Evolutionary conservation across 2,888 invertebrate genomes (phyloP).

Genomic region (Agonopterix subpropinquella): DNA sequence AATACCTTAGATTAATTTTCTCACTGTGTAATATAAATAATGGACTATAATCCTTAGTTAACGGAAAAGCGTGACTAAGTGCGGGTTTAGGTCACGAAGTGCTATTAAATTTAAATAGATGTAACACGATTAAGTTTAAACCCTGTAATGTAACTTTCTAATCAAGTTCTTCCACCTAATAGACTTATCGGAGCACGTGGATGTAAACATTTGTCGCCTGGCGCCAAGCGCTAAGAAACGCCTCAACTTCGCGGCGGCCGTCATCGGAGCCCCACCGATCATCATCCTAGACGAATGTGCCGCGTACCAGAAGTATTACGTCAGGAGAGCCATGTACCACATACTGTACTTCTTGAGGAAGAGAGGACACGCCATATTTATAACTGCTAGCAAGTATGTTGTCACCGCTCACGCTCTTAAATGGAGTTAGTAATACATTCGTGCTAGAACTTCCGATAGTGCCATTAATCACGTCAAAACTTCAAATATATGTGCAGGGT

Average conservation of each 20-base stretch:
- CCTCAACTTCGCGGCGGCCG: conserved; percentile 47
- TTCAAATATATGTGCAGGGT: too few relatives aligned
- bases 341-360: conserved; percentile 42
- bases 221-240: conserved; percentile 10
- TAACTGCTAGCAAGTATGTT: conserved; percentile 42
- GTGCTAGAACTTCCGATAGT: too few relatives aligned
- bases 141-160: too few relatives aligned
- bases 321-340: conserved; percentile 46
- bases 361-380: conserved; percentile 45
- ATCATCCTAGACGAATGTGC: conserved; percentile 55
- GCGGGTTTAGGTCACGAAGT: too few relatives aligned
- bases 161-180: background rate
- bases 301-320: conserved; percentile 44
- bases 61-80: too few relatives aligned
- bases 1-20: too few relatives aligned
- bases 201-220: conserved; percentile 20
- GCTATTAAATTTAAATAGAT: too few relatives aligned
- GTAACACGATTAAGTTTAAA: too few relatives aligned
- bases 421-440: too few relatives aligned
- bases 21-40: too few relatives aligned
- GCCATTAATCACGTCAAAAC: too few relatives aligned
- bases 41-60: too few relatives aligned
- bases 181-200: conserved; percentile 24
- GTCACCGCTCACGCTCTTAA: background rate
- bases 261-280: conserved; percentile 50